Base-by-base conservation (phyloP, 2,797 vertebrate species). In the Darevskia mixta region DNA sequence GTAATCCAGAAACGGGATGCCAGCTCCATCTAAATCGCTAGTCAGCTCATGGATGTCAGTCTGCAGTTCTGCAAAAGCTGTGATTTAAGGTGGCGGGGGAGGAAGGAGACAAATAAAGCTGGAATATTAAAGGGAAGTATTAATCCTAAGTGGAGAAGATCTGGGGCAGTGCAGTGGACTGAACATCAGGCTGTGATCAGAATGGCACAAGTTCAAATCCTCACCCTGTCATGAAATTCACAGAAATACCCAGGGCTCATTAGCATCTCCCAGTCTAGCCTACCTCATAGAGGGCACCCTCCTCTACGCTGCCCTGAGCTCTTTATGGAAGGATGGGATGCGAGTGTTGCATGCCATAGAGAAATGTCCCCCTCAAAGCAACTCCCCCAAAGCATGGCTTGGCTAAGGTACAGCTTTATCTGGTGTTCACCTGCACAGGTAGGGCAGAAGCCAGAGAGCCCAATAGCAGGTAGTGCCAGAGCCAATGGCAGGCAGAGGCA, bases 31-130 rank as follows among this genome's bases (percentile, higher is more conserved):
- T 91, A 99, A 97, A 94, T 99, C 99, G 5, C 98, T 99, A n/a
- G 99, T 99, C 93, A 99, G 90, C 95, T 99, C 99, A 0, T 99
- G 98, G 90, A 99, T 99, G 93, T 99, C 99, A 0, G 99, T 99
- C 96, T 99, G 99, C 0, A 99, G 97, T 96, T 99, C 99, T 1
- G 99, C 99, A 96, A 99, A 99, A 38, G 99, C 99, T 99, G 95
- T 41, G 38, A 87, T 78, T 83, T 71, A 10, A 35, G 25, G 49
- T 55, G 49, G 49, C 0, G 13, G 15, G 13, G 7, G 3, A 35
- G 6, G 15, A 18, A 35, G 20, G 27, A 41, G 15, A 32, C 32
- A 86, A 69, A 87, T 7, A n/a, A 71, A 6, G 18, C 6, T n/a
- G 32, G 27, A 58, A 27, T 29, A 5, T 83, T 38, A 13, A n/a